Conservation (phyloP, 2,113 vertebrate species). For the Microcebus lehilahytsara region DNA sequence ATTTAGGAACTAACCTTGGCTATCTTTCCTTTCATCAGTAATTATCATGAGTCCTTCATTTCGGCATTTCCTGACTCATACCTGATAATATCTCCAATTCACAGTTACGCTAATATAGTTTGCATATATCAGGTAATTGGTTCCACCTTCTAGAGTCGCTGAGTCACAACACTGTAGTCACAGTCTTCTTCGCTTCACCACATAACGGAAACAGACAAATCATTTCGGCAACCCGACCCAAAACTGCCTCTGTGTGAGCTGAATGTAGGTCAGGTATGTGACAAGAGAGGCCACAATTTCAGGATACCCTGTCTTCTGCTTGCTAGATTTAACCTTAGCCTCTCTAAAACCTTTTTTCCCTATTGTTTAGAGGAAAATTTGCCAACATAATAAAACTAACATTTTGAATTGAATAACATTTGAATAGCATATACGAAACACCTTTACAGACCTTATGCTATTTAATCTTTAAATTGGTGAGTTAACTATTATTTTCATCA, state of each 20-base stretch:
- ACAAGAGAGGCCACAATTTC: not conserved
- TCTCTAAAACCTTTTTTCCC: not conserved
- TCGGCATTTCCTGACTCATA: slow-evolving; percentile 41
- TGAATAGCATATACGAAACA: not conserved
- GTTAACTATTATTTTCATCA: too few species aligned
- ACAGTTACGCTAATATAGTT: slow-evolving; percentile 19
- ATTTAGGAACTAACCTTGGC: not conserved
- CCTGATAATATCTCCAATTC: slow-evolving; percentile 67
- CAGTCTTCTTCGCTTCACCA: slow-evolving; percentile 56
- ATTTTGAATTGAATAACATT: not conserved
- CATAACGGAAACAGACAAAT: slow-evolving; percentile 73
- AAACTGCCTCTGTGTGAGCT: slow-evolving; percentile 14
- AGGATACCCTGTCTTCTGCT: not conserved
- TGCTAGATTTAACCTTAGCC: not conserved
- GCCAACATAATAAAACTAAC: not conserved
- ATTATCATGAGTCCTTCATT: not conserved
- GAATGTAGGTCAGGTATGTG: slow-evolving; percentile 74
- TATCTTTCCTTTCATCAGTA: slow-evolving; percentile 57
- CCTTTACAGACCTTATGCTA: not conserved
- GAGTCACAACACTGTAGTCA: slow-evolving; percentile 69
- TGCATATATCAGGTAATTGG: slow-evolving; percentile 49
- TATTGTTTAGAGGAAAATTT: slow-evolving; percentile 14
- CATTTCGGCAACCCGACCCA: slow-evolving; percentile 56
- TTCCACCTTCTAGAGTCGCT: slow-evolving; percentile 64
- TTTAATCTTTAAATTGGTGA: not conserved